phyloP scores from a whole-genome alignment of 2,113 vertebrate genomes.

The Ochotona princeps region DNA sequence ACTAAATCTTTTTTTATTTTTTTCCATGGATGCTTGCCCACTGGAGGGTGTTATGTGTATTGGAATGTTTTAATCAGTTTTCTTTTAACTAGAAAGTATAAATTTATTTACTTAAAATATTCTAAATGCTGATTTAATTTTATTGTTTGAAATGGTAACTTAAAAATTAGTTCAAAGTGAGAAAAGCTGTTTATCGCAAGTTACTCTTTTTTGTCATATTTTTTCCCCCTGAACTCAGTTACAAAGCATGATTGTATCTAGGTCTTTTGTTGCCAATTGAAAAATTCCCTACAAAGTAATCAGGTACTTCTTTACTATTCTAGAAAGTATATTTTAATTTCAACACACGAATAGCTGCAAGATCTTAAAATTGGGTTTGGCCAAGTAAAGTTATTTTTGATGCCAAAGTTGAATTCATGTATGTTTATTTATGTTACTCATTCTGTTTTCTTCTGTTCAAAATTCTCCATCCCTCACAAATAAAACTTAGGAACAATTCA shows the following conservation, averaged over 20 bases:
- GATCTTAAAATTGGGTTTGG: conserved; percentile 11
- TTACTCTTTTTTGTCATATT: background rate
- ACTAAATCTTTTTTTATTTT: conserved; percentile 81
- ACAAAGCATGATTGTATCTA: conserved; percentile 15
- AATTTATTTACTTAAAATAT: conserved; percentile 63
- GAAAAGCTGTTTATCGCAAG: conserved; percentile 20
- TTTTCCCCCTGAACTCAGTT: conserved; percentile 16
- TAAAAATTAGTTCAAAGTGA: conserved; percentile 39
- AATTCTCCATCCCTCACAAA: background rate
- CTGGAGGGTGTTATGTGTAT: conserved; percentile 65
- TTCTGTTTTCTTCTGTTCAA: conserved; percentile 19
- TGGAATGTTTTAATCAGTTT: conserved; percentile 68
- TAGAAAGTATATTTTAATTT: conserved; percentile 1
- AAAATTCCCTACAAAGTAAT: background rate
- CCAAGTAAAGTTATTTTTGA: conserved; percentile 23
- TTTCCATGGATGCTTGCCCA: conserved; percentile 81
- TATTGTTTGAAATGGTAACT: conserved; percentile 45
- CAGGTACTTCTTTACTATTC: background rate
- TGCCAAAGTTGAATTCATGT: conserved; percentile 44
- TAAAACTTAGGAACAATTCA: conserved; percentile 1
- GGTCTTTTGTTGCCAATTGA: background rate
- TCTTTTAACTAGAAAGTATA: conserved; percentile 66
- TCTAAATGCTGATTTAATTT: conserved; percentile 26
- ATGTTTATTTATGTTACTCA: conserved; percentile 16
- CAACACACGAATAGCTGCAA: background rate